Base-by-base conservation (phyloP, 2,888 invertebrate genomes). In the Blera fallax region DNA sequence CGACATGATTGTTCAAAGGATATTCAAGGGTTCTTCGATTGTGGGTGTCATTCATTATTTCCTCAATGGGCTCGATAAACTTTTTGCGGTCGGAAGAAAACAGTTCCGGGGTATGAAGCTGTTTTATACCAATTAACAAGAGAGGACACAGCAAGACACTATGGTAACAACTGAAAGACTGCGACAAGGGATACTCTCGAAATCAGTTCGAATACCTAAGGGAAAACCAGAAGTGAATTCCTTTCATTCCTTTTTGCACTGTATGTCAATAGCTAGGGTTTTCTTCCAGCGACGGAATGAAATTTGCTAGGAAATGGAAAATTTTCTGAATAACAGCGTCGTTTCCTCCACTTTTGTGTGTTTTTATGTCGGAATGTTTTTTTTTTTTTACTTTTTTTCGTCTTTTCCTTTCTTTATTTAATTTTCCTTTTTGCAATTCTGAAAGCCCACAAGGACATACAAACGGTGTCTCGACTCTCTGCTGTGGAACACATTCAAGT, bases 251-350 rank as follows among this genome's bases (percentile, higher is more conserved):
- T 21, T 64, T 80, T 50, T 34, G 40, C 60, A 73, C 34, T 37
- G 70, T 65, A 40, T 79, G 80, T 76, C 84, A 84, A 84, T 65
- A 80, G 84, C 27, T 58, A 79, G 67, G 45, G 40, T 37, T 50
- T 81, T 72, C 72, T 72, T 62, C 56, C 34, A 45, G 45, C 48
- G 50, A 29, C 21, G 54, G 65, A 58, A 76, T 62, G 60, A 72
- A 85, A 76, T 81, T 85, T 60, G 81, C 67, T 81, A 72, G 85
- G 85, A 85, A 85, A 77, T 81, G 76, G 85, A 81, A 77, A 76
- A 72, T 85, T 85, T 81, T 85, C 70, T 85, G 85, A 85, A 85
- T 85, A 85, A 80, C 81, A 67, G 45, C 64, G 54, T 81, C 81
- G 76, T 81, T 85, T 85, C 76, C 83, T 74, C 29, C 34, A 45